Percentiles rank a stretch among this genome's conserved stretches.
Conservation (phyloP, 2,797 vertebrate genomes). For the Ispidina lecontei region DNA sequence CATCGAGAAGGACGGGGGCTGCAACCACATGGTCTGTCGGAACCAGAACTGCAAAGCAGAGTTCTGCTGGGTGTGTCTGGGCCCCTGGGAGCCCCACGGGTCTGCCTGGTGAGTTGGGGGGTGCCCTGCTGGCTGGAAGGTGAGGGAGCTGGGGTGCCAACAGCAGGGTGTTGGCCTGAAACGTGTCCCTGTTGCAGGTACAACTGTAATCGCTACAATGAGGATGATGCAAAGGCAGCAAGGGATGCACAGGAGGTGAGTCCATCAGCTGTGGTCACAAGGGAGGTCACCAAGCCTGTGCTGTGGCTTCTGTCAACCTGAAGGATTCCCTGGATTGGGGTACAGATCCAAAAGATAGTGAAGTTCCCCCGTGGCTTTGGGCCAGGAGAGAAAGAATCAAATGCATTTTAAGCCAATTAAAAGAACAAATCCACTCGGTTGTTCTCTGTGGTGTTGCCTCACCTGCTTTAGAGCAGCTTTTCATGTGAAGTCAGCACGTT, state of each 20-base stretch:
- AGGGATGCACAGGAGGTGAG: conserved; percentile 98
- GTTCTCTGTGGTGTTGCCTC: neutral
- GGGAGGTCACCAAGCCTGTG: neutral
- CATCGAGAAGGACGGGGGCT: conserved; percentile 98
- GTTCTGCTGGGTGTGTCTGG: conserved; percentile 99
- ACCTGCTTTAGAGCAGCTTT: neutral
- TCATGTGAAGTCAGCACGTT: neutral
- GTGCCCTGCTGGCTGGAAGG: neutral
- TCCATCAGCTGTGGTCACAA: conserved; percentile 14
- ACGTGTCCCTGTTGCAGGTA: conserved; percentile 84
- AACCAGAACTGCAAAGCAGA: conserved; percentile 99
- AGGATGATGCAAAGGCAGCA: conserved; percentile 99
- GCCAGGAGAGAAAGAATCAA: neutral
- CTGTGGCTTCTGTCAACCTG: neutral
- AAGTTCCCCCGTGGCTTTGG: neutral
- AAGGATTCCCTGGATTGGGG: neutral
- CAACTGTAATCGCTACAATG: conserved; percentile 99
- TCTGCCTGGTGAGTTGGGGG: conserved; percentile 92
- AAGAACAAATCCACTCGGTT: neutral
- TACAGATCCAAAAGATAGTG: neutral
- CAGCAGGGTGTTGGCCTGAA: neutral
- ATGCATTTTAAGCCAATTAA: neutral
- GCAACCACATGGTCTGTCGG: conserved; percentile 99
- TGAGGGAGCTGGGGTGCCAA: neutral
- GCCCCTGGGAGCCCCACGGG: conserved; percentile 98